phyloP scores from a whole-genome alignment of 2,113 vertebrate species.

The Fulica atra region DNA sequence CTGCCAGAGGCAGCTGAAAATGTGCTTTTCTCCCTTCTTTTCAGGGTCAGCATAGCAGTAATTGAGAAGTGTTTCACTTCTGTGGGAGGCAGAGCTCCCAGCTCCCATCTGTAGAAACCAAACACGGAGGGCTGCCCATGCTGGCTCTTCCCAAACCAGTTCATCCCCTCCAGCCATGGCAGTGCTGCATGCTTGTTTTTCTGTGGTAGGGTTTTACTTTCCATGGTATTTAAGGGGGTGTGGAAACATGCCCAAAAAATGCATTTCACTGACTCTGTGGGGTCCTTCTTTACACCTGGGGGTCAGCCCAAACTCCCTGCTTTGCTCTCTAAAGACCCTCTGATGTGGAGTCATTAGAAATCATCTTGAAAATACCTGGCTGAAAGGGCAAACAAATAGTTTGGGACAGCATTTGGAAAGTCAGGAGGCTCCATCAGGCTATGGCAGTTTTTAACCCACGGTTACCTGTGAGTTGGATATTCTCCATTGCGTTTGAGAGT shows the following conservation, averaged over 20 bases:
- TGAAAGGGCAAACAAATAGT: fast-evolving
- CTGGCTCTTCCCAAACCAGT: background rate
- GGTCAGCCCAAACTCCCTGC: background rate
- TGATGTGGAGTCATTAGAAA: background rate
- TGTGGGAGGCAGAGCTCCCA: background rate
- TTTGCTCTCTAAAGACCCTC: background rate
- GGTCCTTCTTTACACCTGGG: background rate
- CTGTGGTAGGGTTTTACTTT: background rate
- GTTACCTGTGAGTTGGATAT: background rate
- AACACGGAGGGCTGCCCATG: background rate
- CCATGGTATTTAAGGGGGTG: background rate
- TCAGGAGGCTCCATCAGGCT: background rate
- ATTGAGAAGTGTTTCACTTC: background rate
- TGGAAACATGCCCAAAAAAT: background rate
- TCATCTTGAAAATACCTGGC: background rate
- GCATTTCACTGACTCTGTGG: fast-evolving
- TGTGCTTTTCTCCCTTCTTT: background rate
- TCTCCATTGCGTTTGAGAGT: background rate
- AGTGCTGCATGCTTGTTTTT: background rate
- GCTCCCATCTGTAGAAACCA: background rate
- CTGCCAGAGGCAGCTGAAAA: background rate
- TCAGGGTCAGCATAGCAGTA: background rate
- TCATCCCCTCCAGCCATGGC: background rate
- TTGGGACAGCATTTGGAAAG: background rate
- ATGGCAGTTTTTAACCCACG: background rate